phyloP scores from a whole-genome alignment of 2,888 invertebrate genomes.

The Oscheius sp. region DNA sequence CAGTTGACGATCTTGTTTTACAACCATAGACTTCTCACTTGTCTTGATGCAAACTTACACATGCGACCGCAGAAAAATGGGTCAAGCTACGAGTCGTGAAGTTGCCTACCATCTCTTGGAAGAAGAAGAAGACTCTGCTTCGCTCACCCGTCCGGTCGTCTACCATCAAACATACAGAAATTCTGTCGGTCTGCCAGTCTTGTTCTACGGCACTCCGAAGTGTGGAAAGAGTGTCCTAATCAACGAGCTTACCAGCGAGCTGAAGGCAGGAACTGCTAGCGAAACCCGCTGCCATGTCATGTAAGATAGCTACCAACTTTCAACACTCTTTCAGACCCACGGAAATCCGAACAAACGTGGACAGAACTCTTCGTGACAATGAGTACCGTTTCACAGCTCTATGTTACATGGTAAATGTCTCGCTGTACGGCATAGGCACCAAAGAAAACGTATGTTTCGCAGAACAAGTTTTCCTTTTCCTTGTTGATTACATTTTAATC shows the following conservation, averaged over 20 bases:
- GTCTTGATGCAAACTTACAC: too few species aligned
- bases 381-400: conserved; percentile 19
- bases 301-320: neutral
- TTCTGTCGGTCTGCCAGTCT: neutral
- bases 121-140: too few species aligned
- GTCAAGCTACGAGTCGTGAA: too few species aligned
- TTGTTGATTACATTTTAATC: too few species aligned
- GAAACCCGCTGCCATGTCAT: neutral
- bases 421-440: neutral
- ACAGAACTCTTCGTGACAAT: neutral
- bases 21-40: too few species aligned
- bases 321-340: neutral
- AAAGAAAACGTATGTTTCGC: neutral
- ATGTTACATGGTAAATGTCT: neutral
- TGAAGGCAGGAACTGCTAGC: neutral
- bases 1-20: too few species aligned
- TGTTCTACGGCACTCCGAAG: neutral
- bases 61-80: too few species aligned
- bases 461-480: too few species aligned
- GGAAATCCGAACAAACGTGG: conserved; percentile 1
- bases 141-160: too few species aligned
- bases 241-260: neutral
- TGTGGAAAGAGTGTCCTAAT: conserved; percentile 3
- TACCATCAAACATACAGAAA: too few species aligned
- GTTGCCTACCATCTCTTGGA: too few species aligned